These are phyloP conservation scores for Leiothrix lutea DNA, from an alignment of 2,113 vertebrate genomes.

Conservation along the genomic window DNA sequence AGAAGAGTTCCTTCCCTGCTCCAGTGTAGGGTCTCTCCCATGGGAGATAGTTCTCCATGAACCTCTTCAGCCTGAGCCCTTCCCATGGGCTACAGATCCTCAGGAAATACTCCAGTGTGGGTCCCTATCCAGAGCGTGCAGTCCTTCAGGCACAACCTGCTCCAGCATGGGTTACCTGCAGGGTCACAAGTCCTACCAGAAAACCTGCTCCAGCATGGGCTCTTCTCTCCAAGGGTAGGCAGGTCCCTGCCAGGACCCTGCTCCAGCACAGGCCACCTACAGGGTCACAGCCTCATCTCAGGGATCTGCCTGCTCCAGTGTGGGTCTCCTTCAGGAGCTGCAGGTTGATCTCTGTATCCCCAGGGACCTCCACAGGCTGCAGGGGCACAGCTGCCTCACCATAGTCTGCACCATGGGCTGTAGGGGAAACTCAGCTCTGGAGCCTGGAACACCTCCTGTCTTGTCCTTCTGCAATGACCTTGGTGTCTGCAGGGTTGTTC, in stretches of 20 bases:
- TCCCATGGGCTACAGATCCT: too few species aligned
- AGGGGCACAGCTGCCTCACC: not conserved
- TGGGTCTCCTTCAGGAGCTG: not conserved
- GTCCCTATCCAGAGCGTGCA: too few species aligned
- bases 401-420: accelerated
- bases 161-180: too few species aligned
- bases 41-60: not conserved
- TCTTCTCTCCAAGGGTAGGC: not conserved
- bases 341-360: not conserved
- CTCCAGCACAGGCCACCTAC: not conserved
- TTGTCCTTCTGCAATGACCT: not conserved
- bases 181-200: not conserved
- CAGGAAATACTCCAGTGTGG: not conserved
- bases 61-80: not conserved
- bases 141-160: not conserved
- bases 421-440: not conserved
- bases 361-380: not conserved
- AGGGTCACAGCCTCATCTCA: not conserved
- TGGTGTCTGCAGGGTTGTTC: not conserved
- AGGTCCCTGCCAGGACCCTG: not conserved
- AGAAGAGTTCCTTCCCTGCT: not conserved
- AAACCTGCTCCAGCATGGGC: not conserved
- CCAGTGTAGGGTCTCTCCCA: not conserved
- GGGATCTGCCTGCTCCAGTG: accelerated
- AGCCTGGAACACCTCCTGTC: accelerated